Base-by-base conservation (phyloP, 2,888 invertebrate genomes). In the Aphodius granarius region DNA sequence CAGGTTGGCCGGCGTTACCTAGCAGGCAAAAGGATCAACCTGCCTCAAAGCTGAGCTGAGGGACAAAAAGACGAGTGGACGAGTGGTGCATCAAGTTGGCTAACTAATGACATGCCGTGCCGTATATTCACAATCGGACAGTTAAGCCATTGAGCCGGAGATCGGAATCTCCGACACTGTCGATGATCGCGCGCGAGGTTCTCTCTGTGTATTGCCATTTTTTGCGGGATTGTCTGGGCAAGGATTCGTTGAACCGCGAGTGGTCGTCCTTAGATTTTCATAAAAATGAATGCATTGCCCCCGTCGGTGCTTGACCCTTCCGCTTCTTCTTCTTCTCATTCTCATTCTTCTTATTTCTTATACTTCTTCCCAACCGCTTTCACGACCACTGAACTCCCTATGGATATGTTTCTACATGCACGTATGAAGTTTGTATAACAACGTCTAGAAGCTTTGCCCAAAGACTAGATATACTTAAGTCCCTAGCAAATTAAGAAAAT, bases 241-340 rank as follows among this genome's bases (percentile, higher is more conserved):
- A 78, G 79, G 80, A 80, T 79, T 76, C 80, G 75, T 80, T 80
- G 80, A 80, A 80, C 80, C 78, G 79, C 84, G 71, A 89, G 89
- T 87, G 88, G 89, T 89, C 87, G 89, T 88, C 89, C 89, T 89
- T 89, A 89, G 87, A 87, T 88, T 86, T 86, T 86, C 85, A 87
- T 87, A 88, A 88, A 89, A 89, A 88, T 88, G 85, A 86, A 87
- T 87, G 86, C 88, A 87, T 88, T 88, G 88, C 87, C 84, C 86
- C 83, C 83, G 82, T 2, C 84, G 85, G 86, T 85, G 83, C 81
- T 83, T 84, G 85, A 85, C 84, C 85, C 80, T 78, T 74, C 77
- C 73, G 71, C 76, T 43, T 63, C 70, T 73, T 75, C 73, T 75
- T 73, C 77, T 74, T 74, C 76, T 43, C 63, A 73, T 73, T 75